These are phyloP conservation scores for Cataglyphis livida DNA, from an alignment of 2,888 invertebrate genomes.

Conservation along the genomic window DNA sequence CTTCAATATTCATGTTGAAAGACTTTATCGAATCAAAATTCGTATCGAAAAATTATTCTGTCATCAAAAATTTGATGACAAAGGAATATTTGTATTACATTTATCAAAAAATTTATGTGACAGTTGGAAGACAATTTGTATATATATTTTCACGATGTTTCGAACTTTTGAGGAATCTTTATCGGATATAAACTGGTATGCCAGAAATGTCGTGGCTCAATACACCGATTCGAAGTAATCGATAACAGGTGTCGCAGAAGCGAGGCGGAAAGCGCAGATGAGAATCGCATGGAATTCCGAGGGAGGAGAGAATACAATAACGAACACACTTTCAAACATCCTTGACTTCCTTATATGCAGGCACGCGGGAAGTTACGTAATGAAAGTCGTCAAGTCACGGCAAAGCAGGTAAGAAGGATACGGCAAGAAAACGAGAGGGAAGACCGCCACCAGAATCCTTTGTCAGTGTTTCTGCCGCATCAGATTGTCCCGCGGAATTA, in stretches of 20 bases:
- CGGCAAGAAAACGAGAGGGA: conserved; percentile 50
- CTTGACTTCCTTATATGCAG: conserved; percentile 84
- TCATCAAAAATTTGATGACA: not conserved
- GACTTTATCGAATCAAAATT: not conserved
- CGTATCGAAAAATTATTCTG: not conserved
- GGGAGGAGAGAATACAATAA: conserved; percentile 76
- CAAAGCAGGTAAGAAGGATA: conserved; percentile 62
- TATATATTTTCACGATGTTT: not conserved
- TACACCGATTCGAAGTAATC: conserved; percentile 29
- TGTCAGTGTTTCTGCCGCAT: conserved; percentile 35
- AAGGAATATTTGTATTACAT: not conserved
- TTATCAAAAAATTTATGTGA: not conserved
- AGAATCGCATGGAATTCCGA: conserved; percentile 76
- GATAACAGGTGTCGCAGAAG: conserved; percentile 40
- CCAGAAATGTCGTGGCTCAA: conserved; percentile 10
- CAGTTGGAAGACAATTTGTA: not conserved
- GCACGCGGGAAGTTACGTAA: conserved; percentile 82
- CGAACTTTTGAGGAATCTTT: not conserved
- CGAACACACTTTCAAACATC: conserved; percentile 84
- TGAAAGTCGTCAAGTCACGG: conserved; percentile 67
- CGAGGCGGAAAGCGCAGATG: conserved; percentile 64
- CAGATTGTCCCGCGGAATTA: conserved; percentile 49
- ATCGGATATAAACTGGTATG: not conserved
- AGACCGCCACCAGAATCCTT: conserved; percentile 43
- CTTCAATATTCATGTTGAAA: not conserved